Evolutionary conservation across 1,140 invertebrate genomes (phyloP).

Genomic region (Papilio xuthus): DNA sequence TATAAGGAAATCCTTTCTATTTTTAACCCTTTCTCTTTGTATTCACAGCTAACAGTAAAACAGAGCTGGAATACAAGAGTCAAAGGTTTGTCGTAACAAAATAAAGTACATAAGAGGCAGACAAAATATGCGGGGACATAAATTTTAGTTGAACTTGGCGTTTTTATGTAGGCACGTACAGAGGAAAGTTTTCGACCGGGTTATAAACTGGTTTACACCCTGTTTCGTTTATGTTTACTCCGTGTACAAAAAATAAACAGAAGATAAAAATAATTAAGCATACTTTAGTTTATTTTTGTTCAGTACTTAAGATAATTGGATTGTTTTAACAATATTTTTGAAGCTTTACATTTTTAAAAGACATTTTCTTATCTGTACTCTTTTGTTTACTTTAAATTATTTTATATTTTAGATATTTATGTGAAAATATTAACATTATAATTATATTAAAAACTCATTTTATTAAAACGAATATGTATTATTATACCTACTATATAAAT

Average conservation of each 20-base stretch:
- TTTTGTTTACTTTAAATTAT: too few relatives aligned
- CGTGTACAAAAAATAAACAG: conserved; percentile 19
- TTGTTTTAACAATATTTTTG: neutral
- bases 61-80: neutral
- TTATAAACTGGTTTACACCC: conserved; percentile 26
- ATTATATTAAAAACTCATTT: too few relatives aligned
- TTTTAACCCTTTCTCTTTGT: neutral
- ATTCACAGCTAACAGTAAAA: conserved; percentile 12
- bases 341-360: neutral
- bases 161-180: conserved; percentile 22
- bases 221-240: neutral
- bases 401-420: too few relatives aligned
- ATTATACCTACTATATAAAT: too few relatives aligned
- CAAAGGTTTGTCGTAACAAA: conserved; percentile 27
- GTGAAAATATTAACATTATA: too few relatives aligned
- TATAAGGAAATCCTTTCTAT: neutral
- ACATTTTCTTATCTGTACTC: too few relatives aligned
- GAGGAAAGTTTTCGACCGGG: conserved; percentile 6
- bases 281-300: conserved; percentile 8
- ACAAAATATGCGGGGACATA: conserved; percentile 26
- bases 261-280: neutral
- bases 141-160: conserved; percentile 12
- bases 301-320: neutral
- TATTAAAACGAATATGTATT: too few relatives aligned
- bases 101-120: conserved; percentile 19